phyloP scores from a whole-genome alignment of 2,113 vertebrate species.

The Burhinus bistriatus region DNA sequence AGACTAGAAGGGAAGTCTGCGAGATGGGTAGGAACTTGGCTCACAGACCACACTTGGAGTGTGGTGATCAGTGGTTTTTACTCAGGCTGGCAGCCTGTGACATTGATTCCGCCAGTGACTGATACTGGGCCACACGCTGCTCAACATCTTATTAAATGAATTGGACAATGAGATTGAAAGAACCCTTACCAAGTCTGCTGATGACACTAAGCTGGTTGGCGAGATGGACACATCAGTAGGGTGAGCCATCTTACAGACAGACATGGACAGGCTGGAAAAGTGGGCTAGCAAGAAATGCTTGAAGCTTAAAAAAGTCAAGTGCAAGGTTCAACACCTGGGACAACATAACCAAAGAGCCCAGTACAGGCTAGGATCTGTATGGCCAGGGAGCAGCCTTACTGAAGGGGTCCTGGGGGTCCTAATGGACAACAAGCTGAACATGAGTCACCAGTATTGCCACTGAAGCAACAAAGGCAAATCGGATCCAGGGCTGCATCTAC shows the following conservation, averaged over 20 bases:
- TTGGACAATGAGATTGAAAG: background rate
- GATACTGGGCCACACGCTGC: background rate
- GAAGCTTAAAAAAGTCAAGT: background rate
- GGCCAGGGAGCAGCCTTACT: background rate
- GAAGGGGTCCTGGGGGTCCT: background rate
- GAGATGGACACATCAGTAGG: background rate
- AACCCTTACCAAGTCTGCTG: background rate
- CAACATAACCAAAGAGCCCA: background rate
- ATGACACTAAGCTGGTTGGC: background rate
- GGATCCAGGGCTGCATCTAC: background rate
- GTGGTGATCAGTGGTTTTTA: background rate
- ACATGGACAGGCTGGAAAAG: background rate
- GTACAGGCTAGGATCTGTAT: background rate
- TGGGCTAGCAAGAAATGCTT: background rate
- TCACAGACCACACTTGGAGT: background rate
- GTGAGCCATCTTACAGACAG: background rate
- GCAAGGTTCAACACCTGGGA: background rate
- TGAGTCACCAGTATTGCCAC: background rate
- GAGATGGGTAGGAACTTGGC: background rate
- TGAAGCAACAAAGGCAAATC: background rate
- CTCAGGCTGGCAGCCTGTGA: background rate
- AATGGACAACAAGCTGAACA: background rate
- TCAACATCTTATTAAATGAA: background rate
- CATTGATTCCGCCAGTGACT: background rate
- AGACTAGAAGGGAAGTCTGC: background rate